Conservation (phyloP, 2,113 vertebrate species). For the Spea multiplicata region DNA sequence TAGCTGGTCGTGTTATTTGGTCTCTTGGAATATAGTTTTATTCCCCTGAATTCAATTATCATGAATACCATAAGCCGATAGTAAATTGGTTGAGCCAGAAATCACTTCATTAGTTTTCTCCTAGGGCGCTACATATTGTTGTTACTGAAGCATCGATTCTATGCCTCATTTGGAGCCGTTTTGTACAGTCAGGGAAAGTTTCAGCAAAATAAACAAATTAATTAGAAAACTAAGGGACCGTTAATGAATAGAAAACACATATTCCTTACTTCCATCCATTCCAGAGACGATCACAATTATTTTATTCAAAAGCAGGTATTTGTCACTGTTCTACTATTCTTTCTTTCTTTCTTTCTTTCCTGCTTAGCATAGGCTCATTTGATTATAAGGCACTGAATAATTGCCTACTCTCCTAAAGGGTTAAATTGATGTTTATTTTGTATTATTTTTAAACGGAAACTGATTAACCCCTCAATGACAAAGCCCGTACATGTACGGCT, state of each 20-base stretch:
- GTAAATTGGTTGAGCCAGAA: constrained; percentile 11
- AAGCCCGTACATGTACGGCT: too few relatives aligned
- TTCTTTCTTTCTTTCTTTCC: too few relatives aligned
- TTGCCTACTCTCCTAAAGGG: too few relatives aligned
- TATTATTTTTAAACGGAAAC: too few relatives aligned
- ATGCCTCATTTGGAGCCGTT: constrained; percentile 35
- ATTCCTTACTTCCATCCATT: not conserved
- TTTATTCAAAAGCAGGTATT: too few relatives aligned
- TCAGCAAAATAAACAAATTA: constrained; percentile 41
- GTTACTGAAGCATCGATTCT: constrained; percentile 4
- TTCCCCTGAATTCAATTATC: not conserved
- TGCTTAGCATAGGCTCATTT: too few relatives aligned
- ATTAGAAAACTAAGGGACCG: constrained; percentile 31
- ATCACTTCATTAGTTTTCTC: constrained; percentile 27
- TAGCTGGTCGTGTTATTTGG: not conserved
- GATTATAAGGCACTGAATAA: too few relatives aligned
- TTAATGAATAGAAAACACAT: constrained; percentile 8
- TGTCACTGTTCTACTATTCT: too few relatives aligned
- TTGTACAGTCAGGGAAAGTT: constrained; percentile 39
- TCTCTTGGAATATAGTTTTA: not conserved
- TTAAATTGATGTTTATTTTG: too few relatives aligned
- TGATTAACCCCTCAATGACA: too few relatives aligned
- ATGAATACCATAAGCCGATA: not conserved
- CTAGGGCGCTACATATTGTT: constrained; percentile 30
- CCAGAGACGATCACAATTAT: not conserved